Conservation (phyloP, 2,797 vertebrate genomes). For the Syngnathus acus region DNA sequence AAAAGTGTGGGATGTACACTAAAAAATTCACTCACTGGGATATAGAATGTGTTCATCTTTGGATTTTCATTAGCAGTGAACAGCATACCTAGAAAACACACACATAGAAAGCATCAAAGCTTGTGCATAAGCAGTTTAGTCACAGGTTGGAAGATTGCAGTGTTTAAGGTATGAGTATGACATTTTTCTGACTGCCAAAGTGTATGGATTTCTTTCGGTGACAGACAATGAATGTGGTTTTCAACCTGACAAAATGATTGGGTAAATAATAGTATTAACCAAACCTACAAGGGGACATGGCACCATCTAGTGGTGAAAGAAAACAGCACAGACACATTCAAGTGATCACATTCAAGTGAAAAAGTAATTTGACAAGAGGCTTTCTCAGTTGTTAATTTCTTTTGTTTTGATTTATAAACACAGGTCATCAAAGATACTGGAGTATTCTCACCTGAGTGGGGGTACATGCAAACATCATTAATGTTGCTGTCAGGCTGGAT, state of each 20-base stretch:
- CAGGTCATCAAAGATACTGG: no score
- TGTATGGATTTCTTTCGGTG: not conserved
- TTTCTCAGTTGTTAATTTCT: no score
- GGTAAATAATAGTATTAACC: accelerated
- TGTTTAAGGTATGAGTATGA: not conserved
- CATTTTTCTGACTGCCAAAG: not conserved
- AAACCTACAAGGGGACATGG: not conserved
- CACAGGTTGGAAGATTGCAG: not conserved
- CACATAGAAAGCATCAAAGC: not conserved
- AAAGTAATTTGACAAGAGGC: no score
- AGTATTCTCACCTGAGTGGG: slow-evolving; percentile 78
- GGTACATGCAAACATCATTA: slow-evolving; percentile 91
- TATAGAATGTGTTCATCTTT: slow-evolving; percentile 97
- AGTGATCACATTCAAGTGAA: no score
- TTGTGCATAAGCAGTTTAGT: not conserved
- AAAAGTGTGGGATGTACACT: not conserved
- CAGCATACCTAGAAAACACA: slow-evolving; percentile 79
- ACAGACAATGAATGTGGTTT: not conserved
- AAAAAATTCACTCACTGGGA: slow-evolving; percentile 80
- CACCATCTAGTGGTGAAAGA: slow-evolving; percentile 2
- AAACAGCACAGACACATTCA: not conserved
- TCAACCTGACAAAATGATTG: not conserved
- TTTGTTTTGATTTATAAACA: no score
- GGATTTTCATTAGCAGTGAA: slow-evolving; percentile 95
- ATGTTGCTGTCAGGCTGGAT: slow-evolving; percentile 87